Evolutionary conservation across 2,797 vertebrate genomes (phyloP).

Genomic region (Spea hammondii): DNA sequence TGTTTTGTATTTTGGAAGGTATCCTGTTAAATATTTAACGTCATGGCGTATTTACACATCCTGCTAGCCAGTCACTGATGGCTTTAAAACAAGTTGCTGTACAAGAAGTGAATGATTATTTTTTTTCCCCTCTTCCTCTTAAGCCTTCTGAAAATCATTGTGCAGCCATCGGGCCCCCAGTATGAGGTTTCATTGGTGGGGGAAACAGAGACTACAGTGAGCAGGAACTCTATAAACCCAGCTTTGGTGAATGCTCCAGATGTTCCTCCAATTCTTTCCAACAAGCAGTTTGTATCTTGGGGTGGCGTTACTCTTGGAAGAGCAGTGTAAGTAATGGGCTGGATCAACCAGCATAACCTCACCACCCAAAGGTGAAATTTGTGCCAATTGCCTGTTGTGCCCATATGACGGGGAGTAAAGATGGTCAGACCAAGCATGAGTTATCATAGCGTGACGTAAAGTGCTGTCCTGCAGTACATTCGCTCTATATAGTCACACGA

Average conservation of each 20-base stretch:
- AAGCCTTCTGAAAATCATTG: constrained; percentile 87
- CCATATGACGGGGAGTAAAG: too few species aligned
- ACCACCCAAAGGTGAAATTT: too few species aligned
- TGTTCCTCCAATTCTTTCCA: constrained; percentile 87
- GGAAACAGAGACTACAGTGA: constrained; percentile 62
- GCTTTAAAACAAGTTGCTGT: too few species aligned
- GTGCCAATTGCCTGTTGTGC: too few species aligned
- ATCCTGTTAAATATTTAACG: constrained; percentile 61
- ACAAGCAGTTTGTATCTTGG: constrained; percentile 92
- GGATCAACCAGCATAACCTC: too few species aligned
- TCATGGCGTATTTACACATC: too few species aligned
- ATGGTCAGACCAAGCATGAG: too few species aligned
- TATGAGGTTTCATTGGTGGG: constrained; percentile 90
- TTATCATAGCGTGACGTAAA: too few species aligned
- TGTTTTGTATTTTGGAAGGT: constrained; percentile 62
- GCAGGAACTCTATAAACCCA: constrained; percentile 52
- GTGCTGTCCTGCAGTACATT: too few species aligned
- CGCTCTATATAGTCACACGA: too few species aligned
- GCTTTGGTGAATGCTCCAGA: constrained; percentile 58
- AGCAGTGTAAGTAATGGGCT: constrained; percentile 79
- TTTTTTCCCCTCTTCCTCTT: constrained; percentile 49
- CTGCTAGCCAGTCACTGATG: too few species aligned
- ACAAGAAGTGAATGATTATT: too few species aligned
- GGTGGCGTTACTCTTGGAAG: constrained; percentile 86
- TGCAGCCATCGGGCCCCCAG: constrained; percentile 89